Conservation (phyloP, 2,113 vertebrate genomes). For the Erythrolamprus reginae region DNA sequence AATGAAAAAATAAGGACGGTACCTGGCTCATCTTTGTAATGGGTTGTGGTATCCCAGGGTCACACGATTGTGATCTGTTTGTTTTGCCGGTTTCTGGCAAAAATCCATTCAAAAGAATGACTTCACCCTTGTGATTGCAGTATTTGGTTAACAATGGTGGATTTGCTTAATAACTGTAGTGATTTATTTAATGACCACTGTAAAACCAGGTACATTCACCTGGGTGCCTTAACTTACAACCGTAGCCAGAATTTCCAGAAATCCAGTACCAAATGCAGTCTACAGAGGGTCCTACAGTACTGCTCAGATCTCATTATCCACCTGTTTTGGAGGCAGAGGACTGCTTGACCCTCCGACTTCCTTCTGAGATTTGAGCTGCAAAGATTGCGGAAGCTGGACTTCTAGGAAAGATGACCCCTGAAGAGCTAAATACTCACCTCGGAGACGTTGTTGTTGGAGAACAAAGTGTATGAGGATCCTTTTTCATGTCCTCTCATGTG, state of each 20-base stretch:
- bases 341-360: no score
- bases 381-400: neutral
- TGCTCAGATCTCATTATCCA: neutral
- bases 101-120: neutral
- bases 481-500: constrained; percentile 96
- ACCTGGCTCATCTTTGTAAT: neutral
- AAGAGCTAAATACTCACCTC: constrained; percentile 75
- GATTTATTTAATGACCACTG: neutral
- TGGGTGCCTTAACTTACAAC: no score
- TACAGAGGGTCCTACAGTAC: neutral
- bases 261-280: neutral
- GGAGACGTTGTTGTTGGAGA: constrained; percentile 77
- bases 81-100: neutral
- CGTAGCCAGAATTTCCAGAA: neutral
- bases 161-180: neutral
- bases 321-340: neutral
- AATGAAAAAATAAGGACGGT: neutral
- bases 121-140: neutral
- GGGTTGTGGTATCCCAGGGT: neutral
- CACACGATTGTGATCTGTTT: neutral
- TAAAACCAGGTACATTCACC: no score
- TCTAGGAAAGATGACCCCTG: neutral
- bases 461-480: constrained; percentile 76
- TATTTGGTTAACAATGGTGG: neutral
- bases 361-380: neutral